Evolutionary conservation across 1,140 invertebrate genomes (phyloP).

Genomic region (Macrostomum lignano): DNA sequence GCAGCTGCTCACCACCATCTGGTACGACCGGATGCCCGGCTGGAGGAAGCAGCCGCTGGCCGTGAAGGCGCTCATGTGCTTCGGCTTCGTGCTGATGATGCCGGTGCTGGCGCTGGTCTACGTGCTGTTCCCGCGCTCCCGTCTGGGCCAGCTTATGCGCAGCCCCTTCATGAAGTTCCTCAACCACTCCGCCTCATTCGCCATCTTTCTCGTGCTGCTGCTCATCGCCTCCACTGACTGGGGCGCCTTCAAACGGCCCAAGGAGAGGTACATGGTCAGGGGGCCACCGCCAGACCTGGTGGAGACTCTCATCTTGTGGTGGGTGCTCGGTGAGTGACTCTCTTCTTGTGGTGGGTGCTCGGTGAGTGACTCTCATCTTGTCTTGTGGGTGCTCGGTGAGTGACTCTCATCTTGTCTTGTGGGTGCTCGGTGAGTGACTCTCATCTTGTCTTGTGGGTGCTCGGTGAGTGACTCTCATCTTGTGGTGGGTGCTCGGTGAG

Average conservation of each 20-base stretch:
- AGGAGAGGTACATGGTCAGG: slow-evolving; percentile 31
- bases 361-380: too few species aligned
- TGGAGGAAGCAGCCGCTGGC: slow-evolving; percentile 84
- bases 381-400: too few species aligned
- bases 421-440: too few species aligned
- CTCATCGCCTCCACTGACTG: slow-evolving; percentile 47
- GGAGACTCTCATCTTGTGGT: slow-evolving; percentile 60
- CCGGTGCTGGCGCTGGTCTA: slow-evolving; percentile 72
- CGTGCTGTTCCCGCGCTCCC: slow-evolving; percentile 61
- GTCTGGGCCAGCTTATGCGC: slow-evolving; percentile 57
- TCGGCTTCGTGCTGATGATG: slow-evolving; percentile 71
- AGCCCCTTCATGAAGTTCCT: slow-evolving; percentile 98
- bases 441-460: too few species aligned
- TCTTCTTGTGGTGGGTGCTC: too few species aligned
- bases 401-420: too few species aligned
- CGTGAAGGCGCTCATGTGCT: slow-evolving; percentile 43
- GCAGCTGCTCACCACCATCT: slow-evolving; percentile 76
- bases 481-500: too few species aligned
- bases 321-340: slow-evolving; percentile 34
- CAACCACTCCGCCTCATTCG: slow-evolving; percentile 83
- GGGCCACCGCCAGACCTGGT: slow-evolving; percentile 61
- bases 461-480: too few species aligned
- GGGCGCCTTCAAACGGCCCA: slow-evolving; percentile 19
- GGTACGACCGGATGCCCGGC: slow-evolving; percentile 84
- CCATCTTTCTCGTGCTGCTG: slow-evolving; percentile 72